Percentiles rank a stretch among this genome's conserved stretches.
phyloP scores from a whole-genome alignment of 1,140 invertebrate genomes.

The Spodoptera frugiperda region DNA sequence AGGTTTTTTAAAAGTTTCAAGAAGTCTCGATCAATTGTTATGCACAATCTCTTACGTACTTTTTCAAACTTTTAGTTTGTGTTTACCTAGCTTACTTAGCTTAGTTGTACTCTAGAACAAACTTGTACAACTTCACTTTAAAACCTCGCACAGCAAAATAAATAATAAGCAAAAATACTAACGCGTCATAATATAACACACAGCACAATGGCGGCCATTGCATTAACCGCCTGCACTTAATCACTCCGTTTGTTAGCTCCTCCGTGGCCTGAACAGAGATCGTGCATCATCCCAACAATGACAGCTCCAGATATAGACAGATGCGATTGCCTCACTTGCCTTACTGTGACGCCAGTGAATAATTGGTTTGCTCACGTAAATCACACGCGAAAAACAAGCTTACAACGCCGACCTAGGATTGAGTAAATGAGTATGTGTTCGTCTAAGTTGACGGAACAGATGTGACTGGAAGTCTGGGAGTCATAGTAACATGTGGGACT shows the following conservation, averaged over 20 bases:
- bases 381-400: conserved; percentile 31
- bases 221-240: background rate
- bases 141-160: too few relatives aligned
- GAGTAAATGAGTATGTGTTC: background rate
- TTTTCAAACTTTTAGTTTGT: too few relatives aligned
- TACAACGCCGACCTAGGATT: conserved; percentile 5
- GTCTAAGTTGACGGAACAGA: background rate
- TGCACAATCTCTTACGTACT: too few relatives aligned
- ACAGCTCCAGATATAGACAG: conserved; percentile 58
- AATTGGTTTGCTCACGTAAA: conserved; percentile 49
- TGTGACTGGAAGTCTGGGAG: background rate
- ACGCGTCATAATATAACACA: too few relatives aligned
- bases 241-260: conserved; percentile 10
- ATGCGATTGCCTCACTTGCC: conserved; percentile 43
- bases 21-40: too few relatives aligned
- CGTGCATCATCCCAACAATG: conserved; percentile 62
- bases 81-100: too few relatives aligned
- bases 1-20: too few relatives aligned
- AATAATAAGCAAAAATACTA: too few relatives aligned
- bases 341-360: conserved; percentile 45
- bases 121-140: too few relatives aligned
- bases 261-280: conserved; percentile 3
- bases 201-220: too few relatives aligned
- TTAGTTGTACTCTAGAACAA: too few relatives aligned
- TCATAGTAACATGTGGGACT: conserved; percentile 8